Evolutionary conservation across 64 coral and sea anemone genomes (phyloP), one percentile per base, ranked within the genome.

Genomic region (Orbicella faveolata): DNA sequence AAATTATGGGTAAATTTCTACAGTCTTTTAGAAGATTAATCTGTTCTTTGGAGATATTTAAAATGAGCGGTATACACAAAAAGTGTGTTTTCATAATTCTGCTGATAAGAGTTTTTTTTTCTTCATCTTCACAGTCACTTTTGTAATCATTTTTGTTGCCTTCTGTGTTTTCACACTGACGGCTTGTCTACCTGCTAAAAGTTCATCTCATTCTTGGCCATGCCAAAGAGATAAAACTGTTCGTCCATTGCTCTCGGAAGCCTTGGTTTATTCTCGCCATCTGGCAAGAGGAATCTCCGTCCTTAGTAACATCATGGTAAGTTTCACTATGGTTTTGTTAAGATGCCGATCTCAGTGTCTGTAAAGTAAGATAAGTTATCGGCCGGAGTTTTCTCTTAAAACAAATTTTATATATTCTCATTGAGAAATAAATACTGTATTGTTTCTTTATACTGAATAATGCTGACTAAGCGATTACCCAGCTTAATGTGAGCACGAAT

Each of bases 291-390:
- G 34, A 73, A 85, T 66, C 39, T 26, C 63, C 72, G 82, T 52
- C 19, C 65, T 85, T 5, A 85, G 37, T 23, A 20, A 70, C 17
- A 66, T 52, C 48, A 44, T 85, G 36, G 82, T 85, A 85, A 85
- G 75, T 70, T 70, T 10, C 10, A 6, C 67, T 25, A 70, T 12
- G 4, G 25, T 25, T 1, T 11, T 26, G 9, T 70, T 70, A 70
- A 26, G 25, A n/a, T 21, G 21, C 10, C 10, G 9, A 30, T 30
- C 30, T 30, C 0, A 9, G 30, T 26, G 21, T 70, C 25, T 0
- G 30, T 11, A 11, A 70, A 11, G 20, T 70, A 23, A 26, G 1
- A 11, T 70, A 11, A 70, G 21, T 33, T 23, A n/a, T 11, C 9
- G 10, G 12, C 55, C 67, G 6, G 65, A 20, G 25, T 70, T 26